Evolutionary conservation across 2,797 vertebrate species (phyloP).

Genomic region (Enteromius mattozi): DNA sequence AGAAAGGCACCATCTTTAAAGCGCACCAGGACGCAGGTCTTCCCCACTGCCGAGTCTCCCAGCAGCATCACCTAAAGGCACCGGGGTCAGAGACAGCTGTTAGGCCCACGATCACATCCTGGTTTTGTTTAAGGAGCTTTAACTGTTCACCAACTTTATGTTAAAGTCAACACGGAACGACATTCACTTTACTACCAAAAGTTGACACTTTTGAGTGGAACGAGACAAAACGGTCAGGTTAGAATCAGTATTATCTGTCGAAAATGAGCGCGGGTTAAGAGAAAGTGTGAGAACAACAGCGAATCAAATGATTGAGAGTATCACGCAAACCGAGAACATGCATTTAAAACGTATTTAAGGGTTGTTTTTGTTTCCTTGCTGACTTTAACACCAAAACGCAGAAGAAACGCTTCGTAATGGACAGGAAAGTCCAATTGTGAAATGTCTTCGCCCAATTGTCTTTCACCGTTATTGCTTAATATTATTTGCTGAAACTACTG

Average conservation of each 20-base stretch:
- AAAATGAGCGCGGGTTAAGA: neutral
- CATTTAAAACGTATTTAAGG: neutral
- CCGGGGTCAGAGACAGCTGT: conserved; percentile 55
- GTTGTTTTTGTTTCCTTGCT: neutral
- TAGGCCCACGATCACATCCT: conserved; percentile 43
- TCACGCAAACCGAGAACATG: neutral
- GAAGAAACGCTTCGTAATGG: neutral
- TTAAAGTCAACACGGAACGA: conserved; percentile 22
- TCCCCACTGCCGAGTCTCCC: conserved; percentile 97
- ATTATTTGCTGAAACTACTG: neutral
- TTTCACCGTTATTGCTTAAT: neutral
- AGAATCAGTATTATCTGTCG: neutral
- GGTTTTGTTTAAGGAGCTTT: neutral
- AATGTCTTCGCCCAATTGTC: neutral
- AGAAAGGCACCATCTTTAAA: conserved; percentile 98
- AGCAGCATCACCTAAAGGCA: conserved; percentile 94
- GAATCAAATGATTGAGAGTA: neutral
- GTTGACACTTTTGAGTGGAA: neutral
- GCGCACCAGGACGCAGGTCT: conserved; percentile 96
- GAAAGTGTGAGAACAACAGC: neutral
- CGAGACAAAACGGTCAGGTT: neutral
- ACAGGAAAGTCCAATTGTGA: neutral
- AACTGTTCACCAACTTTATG: neutral
- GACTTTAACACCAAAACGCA: neutral
- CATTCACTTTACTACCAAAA: neutral